Conservation (phyloP, 1,140 invertebrate species). For the Dinoponera quadriceps region DNA sequence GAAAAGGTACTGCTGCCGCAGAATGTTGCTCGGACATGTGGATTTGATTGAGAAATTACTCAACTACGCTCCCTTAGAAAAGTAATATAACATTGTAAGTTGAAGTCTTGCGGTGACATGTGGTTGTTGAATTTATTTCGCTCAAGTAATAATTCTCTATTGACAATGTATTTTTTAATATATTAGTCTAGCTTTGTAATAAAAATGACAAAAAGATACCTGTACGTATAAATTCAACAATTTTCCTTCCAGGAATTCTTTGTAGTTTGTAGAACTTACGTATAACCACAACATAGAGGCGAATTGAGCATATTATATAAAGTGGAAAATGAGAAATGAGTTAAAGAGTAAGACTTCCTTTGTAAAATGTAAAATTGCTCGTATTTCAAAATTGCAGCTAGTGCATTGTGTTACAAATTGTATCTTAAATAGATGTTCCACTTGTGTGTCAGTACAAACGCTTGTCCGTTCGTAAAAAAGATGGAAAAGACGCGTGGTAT, state of each 20-base stretch:
- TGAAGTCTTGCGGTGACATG: not conserved
- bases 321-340: conserved; percentile 3
- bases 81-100: conserved; percentile 83
- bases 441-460: conserved; percentile 53
- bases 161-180: not conserved
- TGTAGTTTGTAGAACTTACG: not conserved
- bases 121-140: not conserved
- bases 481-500: not conserved
- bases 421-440: conserved; percentile 55
- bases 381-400: conserved; percentile 54
- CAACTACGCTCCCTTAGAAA: conserved; percentile 98
- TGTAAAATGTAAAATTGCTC: conserved; percentile 61
- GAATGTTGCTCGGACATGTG: conserved; percentile 99
- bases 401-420: conserved; percentile 32
- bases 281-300: not conserved
- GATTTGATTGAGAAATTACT: conserved; percentile 99
- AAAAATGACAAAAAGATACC: not conserved
- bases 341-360: conserved; percentile 48
- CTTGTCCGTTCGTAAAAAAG: conserved; percentile 19
- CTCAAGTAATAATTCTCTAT: not conserved
- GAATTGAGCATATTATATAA: not conserved
- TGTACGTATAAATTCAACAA: not conserved
- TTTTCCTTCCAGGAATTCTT: not conserved
- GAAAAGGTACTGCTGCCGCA: conserved; percentile 98
- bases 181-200: conserved; percentile 11